Percentiles rank a stretch among this genome's conserved stretches.
These are phyloP conservation scores for Meta bourneti DNA, from an alignment of 2,888 invertebrate species.

Conservation along the genomic window DNA sequence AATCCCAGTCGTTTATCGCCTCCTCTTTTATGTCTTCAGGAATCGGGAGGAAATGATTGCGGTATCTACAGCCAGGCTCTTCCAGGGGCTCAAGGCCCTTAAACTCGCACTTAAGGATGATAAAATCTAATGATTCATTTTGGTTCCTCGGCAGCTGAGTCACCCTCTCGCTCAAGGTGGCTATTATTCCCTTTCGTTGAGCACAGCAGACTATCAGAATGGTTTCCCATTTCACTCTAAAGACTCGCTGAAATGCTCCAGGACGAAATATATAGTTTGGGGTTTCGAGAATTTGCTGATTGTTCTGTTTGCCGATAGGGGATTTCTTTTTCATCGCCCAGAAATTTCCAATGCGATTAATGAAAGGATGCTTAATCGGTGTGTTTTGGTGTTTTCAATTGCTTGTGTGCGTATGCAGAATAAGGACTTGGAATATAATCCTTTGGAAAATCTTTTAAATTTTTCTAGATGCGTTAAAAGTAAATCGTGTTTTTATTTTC, in stretches of 20 bases:
- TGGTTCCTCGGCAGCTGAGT: conserved; percentile 47
- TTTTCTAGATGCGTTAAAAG: too few relatives aligned
- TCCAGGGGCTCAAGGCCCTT: conserved; percentile 1
- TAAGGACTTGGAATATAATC: too few relatives aligned
- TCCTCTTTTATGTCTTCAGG: conserved; percentile 2
- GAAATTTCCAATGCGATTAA: neutral
- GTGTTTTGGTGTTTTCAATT: neutral
- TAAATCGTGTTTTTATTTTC: too few relatives aligned
- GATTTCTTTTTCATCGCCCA: conserved; percentile 24
- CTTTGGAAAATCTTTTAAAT: too few relatives aligned
- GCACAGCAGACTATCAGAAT: conserved; percentile 44
- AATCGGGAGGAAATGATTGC: conserved; percentile 46
- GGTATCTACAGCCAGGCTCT: conserved; percentile 18
- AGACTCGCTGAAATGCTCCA: conserved; percentile 29
- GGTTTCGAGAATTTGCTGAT: conserved; percentile 42
- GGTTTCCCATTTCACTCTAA: conserved; percentile 35
- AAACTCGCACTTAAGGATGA: conserved; percentile 53
- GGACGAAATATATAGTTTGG: neutral
- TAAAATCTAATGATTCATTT: conserved; percentile 68
- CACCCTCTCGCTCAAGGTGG: conserved; percentile 31
- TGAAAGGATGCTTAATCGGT: neutral
- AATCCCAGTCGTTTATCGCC: conserved; percentile 50
- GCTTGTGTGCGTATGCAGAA: too few relatives aligned
- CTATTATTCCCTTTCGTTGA: conserved; percentile 48
- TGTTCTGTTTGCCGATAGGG: conserved; percentile 20